Conservation (phyloP, 2,797 vertebrate genomes). For the Pteronotus mesoamericanus region DNA sequence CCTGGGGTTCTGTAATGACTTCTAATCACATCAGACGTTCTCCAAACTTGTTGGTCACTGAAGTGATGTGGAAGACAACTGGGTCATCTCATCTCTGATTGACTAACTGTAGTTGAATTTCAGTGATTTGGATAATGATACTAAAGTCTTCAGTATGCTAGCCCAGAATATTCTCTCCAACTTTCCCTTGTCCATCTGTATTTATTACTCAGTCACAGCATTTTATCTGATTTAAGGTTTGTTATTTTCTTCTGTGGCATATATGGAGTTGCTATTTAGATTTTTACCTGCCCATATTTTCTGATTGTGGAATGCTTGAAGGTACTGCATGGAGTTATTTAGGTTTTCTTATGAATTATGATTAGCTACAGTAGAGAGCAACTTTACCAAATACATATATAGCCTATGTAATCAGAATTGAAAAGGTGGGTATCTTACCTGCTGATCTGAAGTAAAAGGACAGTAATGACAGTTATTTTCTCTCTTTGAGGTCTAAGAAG, state of each 20-base stretch:
- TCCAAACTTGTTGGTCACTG: conserved; percentile 21
- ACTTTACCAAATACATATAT: neutral
- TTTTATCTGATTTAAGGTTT: conserved; percentile 49
- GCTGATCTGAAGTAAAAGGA: neutral
- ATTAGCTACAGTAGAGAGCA: neutral
- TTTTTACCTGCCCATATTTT: neutral
- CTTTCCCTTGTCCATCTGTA: neutral
- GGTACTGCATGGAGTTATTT: neutral
- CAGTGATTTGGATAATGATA: neutral
- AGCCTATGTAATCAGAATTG: neutral
- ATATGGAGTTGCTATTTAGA: neutral
- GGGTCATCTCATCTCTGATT: conserved; percentile 21
- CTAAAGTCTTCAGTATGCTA: neutral
- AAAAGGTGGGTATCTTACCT: conserved; percentile 31
- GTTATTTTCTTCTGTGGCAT: neutral
- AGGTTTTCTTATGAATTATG: conserved; percentile 27
- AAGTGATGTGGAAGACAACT: conserved; percentile 31
- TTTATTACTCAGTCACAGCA: neutral
- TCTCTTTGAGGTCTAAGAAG: conserved; percentile 18
- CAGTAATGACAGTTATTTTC: neutral
- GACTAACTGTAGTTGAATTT: conserved; percentile 14
- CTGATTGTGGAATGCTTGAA: conserved; percentile 20
- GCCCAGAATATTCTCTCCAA: neutral
- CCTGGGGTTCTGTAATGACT: neutral
- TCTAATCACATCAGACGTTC: neutral